Percentiles rank a stretch among this genome's conserved stretches.
Conservation (phyloP, 1,140 invertebrate species). For the Scaptomyza pallida region DNA sequence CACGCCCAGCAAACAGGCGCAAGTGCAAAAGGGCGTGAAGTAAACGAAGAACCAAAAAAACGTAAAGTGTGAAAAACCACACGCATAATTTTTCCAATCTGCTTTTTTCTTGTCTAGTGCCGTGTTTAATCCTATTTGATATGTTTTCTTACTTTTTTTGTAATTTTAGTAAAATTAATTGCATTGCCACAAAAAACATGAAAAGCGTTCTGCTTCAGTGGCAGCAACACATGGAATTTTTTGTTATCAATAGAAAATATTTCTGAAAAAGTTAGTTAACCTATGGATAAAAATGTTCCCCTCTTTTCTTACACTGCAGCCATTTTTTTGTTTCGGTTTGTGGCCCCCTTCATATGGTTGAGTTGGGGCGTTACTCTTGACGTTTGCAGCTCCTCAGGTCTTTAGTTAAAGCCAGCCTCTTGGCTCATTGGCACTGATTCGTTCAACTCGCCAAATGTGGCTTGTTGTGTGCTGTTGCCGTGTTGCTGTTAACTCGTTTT, state of each 20-base stretch:
- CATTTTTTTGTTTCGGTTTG: slow-evolving; percentile 50
- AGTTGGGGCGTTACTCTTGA: slow-evolving; percentile 56
- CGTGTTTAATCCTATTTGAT: slow-evolving; percentile 53
- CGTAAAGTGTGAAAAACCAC: slow-evolving; percentile 80
- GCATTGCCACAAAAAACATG: slow-evolving; percentile 9
- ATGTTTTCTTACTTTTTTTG: slow-evolving; percentile 37
- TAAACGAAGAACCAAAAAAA: slow-evolving; percentile 11
- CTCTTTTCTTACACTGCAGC: slow-evolving; percentile 42
- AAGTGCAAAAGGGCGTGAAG: slow-evolving; percentile 72
- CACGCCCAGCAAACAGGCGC: slow-evolving; percentile 50
- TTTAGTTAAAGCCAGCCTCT: slow-evolving; percentile 33
- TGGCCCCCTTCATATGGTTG: not conserved
- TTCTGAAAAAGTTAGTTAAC: too few relatives aligned
- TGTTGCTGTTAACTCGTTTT: slow-evolving; percentile 72
- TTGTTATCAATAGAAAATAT: slow-evolving; percentile 1
- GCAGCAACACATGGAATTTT: slow-evolving; percentile 18
- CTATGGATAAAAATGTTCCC: too few relatives aligned
- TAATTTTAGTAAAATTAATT: slow-evolving; percentile 83
- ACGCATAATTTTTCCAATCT: slow-evolving; percentile 49
- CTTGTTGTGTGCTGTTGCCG: slow-evolving; percentile 31
- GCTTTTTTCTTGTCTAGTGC: slow-evolving; percentile 27
- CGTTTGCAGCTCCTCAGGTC: slow-evolving; percentile 36
- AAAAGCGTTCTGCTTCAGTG: slow-evolving; percentile 51
- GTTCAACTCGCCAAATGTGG: slow-evolving; percentile 71
- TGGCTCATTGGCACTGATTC: slow-evolving; percentile 77